These are phyloP conservation scores for Aphaenogaster floridana DNA, from an alignment of 1,140 invertebrate genomes.

Conservation along the genomic window DNA sequence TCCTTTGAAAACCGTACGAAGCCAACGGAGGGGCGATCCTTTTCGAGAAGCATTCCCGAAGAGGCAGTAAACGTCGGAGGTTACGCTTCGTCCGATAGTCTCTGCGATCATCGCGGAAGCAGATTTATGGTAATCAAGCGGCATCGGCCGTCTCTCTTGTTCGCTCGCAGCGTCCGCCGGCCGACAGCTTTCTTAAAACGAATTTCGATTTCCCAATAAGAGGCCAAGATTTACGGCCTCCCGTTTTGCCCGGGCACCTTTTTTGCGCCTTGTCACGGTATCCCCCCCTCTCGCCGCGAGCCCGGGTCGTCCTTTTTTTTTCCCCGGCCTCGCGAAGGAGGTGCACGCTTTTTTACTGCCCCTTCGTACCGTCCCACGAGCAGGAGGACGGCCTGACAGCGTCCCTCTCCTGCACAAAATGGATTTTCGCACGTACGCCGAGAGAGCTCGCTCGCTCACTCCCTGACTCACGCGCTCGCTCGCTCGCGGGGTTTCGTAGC, in stretches of 20 bases:
- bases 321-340: slow-evolving; percentile 47
- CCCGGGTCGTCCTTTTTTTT: slow-evolving; percentile 3
- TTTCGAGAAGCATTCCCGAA: slow-evolving; percentile 37
- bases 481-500: slow-evolving; percentile 28
- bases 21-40: slow-evolving; percentile 9
- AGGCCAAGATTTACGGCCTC: slow-evolving; percentile 70
- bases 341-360: slow-evolving; percentile 73
- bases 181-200: slow-evolving; percentile 64
- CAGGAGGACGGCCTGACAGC: slow-evolving; percentile 69
- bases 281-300: slow-evolving; percentile 7
- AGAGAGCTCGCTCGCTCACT: slow-evolving; percentile 25
- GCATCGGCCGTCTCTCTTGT: slow-evolving; percentile 52
- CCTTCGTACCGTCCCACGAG: slow-evolving; percentile 68
- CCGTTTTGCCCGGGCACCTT: slow-evolving; percentile 55
- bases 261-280: slow-evolving; percentile 65
- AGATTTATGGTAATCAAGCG: slow-evolving; percentile 76
- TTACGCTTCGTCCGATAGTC: slow-evolving; percentile 43
- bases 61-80: slow-evolving; percentile 69
- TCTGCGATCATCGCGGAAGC: slow-evolving; percentile 56
- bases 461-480: slow-evolving; percentile 41
- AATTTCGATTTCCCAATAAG: slow-evolving; percentile 77
- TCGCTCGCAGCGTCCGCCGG: background rate
- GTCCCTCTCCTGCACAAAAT: slow-evolving; percentile 74
- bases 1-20: slow-evolving; percentile 2
- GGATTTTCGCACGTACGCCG: slow-evolving; percentile 72